phyloP scores from a whole-genome alignment of 2,888 invertebrate genomes.

The Entomobrya multifasciata region DNA sequence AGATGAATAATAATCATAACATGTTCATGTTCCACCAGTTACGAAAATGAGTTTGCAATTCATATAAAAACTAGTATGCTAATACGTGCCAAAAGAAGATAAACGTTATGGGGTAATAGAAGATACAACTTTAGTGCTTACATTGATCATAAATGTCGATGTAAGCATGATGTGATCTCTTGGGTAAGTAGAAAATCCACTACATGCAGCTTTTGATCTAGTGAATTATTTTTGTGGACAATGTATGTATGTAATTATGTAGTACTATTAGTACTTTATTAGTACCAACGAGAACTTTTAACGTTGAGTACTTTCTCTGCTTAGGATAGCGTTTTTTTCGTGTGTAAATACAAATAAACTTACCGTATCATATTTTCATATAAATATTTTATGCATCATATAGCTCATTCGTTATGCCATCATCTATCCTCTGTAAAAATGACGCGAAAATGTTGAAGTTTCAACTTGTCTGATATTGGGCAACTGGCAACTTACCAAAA shows the following conservation, averaged over 20 bases:
- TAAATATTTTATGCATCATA: neutral
- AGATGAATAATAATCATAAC: no score
- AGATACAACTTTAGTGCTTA: neutral
- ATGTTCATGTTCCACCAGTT: no score
- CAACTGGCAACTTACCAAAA: conserved; percentile 86
- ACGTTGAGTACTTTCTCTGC: neutral
- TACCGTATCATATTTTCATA: conserved; percentile 10
- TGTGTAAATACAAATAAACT: conserved; percentile 16
- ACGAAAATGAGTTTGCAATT: no score
- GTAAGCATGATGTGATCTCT: neutral
- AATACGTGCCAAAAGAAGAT: conserved; percentile 17
- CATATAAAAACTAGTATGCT: neutral
- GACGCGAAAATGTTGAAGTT: neutral
- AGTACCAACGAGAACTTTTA: no score
- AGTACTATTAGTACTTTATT: neutral
- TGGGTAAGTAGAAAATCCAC: conserved; percentile 11
- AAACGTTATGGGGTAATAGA: neutral
- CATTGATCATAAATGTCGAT: conserved; percentile 21
- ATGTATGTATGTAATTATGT: neutral
- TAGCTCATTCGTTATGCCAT: neutral
- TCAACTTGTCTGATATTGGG: conserved; percentile 45
- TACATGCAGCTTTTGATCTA: neutral
- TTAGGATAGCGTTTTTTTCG: neutral
- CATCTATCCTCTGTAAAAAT: neutral
- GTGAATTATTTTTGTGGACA: neutral